Evolutionary conservation across 2,888 invertebrate species (phyloP), one percentile per base, ranked within the genome.

Genomic region (Megamerina dolium): DNA sequence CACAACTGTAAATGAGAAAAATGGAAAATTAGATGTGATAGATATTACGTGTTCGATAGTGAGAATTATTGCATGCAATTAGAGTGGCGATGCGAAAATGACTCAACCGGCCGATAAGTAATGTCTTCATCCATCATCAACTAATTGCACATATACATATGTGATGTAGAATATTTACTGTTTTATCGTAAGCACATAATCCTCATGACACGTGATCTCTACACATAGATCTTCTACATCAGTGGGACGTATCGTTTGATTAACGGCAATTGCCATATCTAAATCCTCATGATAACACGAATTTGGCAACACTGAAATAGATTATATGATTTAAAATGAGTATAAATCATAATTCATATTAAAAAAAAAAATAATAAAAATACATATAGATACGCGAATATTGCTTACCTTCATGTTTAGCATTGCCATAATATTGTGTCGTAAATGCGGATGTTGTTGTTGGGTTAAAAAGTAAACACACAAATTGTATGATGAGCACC

Each of bases 121-220:
- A 5, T 13, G 14, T 41, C 21, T 12, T 34, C 16, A 26, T 17
- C 13, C 14, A 6, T 17, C 23, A 12, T n/a, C n/a, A 13, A 17
- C 13, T 14, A 29, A 43, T 12, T 19, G 13, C 3, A 19, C 17
- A 18, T 33, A 19, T 35, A 40, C 5, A 21, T 19, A 8, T 9
- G 3, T 14, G 20, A 37, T 38, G 18, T 20, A 8, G 12, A 30
- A 13, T 9, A 58, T 58, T 58, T 49, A 64, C 64, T 65, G 57
- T 34, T 53, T 55, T n/a, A 64, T 55, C 45, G 55, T 43, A 29
- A 64, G 54, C 18, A 64, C 57, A 34, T 54, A 65, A 37, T 65
- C 65, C 10, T 61, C 56, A 2, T 55, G 55, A 19, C 64, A 64
- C 39, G 50, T 37, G 3, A 64, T 40, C 19, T 46, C 40, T 8